Conservation (phyloP, 2,888 invertebrate species). For the Limnephilus lunatus region DNA sequence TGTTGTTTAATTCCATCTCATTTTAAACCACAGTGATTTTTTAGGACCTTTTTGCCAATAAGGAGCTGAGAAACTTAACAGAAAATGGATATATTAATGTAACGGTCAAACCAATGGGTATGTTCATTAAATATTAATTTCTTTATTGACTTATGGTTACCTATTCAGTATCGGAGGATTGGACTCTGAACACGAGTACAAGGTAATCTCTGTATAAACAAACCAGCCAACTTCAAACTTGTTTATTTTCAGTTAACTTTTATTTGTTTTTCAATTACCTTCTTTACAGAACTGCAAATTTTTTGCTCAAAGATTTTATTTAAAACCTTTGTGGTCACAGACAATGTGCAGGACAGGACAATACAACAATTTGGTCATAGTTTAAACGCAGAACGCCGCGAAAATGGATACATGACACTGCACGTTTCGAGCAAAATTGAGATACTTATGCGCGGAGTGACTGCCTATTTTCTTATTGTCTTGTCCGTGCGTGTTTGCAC, state of each 20-base stretch:
- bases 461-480: no score
- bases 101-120: constrained; percentile 66
- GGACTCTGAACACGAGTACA: background rate
- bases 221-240: background rate
- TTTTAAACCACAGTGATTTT: constrained; percentile 26
- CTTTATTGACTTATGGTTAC: constrained; percentile 10
- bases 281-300: background rate
- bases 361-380: no score
- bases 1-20: background rate
- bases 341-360: background rate
- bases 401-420: no score
- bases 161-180: background rate
- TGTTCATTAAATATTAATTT: constrained; percentile 32
- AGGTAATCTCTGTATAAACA: background rate
- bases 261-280: background rate
- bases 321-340: background rate
- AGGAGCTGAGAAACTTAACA: constrained; percentile 61
- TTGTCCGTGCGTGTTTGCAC: no score
- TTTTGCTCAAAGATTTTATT: background rate
- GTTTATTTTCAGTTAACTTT: background rate
- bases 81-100: constrained; percentile 55
- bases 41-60: constrained; percentile 63
- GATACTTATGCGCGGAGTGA: no score
- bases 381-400: no score
- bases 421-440: no score